These are phyloP conservation scores for Himantopus leucocephalus DNA, from an alignment of 2,113 vertebrate genomes.

Conservation along the genomic window DNA sequence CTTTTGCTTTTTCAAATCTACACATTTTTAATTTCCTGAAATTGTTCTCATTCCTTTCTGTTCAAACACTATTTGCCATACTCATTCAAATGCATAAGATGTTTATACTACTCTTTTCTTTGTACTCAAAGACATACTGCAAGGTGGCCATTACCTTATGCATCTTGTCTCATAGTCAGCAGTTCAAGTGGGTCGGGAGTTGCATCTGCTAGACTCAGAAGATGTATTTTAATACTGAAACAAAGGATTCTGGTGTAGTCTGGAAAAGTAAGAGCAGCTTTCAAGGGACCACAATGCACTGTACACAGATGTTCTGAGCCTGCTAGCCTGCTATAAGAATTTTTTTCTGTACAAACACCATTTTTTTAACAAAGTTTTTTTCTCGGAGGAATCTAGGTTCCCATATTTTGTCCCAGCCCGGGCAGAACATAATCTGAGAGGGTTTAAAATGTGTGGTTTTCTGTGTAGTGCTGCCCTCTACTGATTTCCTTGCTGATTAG, in stretches of 20 bases:
- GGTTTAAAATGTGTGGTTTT: background rate
- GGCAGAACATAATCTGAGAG: background rate
- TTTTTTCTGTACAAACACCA: background rate
- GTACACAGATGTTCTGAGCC: background rate
- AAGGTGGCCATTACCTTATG: background rate
- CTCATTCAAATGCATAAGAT: background rate
- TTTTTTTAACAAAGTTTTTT: background rate
- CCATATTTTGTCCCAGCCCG: background rate
- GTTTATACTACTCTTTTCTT: background rate
- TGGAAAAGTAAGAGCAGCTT: background rate
- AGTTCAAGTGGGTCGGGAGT: background rate
- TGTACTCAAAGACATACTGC: background rate
- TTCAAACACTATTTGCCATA: background rate
- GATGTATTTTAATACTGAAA: background rate
- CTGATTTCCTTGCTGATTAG: background rate
- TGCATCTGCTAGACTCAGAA: fast-evolving
- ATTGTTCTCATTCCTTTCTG: background rate
- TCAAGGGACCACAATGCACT: background rate
- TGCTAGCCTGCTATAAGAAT: background rate
- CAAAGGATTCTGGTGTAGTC: background rate
- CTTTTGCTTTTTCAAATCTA: background rate
- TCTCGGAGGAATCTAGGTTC: background rate
- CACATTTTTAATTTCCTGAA: background rate
- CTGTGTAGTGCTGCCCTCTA: slow-evolving; percentile 33
- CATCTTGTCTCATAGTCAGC: background rate